phyloP scores from a whole-genome alignment of 2,113 vertebrate genomes.

The Sebastes schlegelii region DNA sequence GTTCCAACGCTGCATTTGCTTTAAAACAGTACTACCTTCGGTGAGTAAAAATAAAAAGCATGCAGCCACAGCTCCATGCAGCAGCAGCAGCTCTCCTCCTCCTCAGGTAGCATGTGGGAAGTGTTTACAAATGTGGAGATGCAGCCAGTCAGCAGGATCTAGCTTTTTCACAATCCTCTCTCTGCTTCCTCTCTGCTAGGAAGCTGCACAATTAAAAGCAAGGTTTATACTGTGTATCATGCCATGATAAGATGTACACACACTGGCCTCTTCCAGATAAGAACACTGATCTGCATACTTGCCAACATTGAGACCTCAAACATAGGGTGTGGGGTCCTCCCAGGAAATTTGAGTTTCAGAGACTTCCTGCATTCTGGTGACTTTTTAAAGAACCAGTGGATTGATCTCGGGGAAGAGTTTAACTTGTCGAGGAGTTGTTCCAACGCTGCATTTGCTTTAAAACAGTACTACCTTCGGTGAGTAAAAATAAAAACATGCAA shows the following conservation, averaged over 20 bases:
- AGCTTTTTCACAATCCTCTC: slow-evolving; percentile 18
- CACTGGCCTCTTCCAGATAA: neutral
- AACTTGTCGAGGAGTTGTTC: slow-evolving; percentile 99
- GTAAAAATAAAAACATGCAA: slow-evolving; percentile 61
- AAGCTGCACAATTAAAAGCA: slow-evolving; percentile 15
- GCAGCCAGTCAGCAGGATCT: slow-evolving; percentile 63
- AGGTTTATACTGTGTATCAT: neutral
- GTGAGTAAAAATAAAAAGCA: slow-evolving; percentile 85
- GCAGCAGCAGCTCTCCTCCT: slow-evolving; percentile 34
- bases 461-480: slow-evolving; percentile 99
- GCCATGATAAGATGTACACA: neutral
- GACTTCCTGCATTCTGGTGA: too few relatives aligned
- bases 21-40: slow-evolving; percentile 99
- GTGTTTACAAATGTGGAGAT: slow-evolving; percentile 82
- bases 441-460: slow-evolving; percentile 99
- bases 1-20: slow-evolving; percentile 99
- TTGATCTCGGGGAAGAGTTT: slow-evolving; percentile 97
- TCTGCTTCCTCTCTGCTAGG: neutral
- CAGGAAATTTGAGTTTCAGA: too few relatives aligned
- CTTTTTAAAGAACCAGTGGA: slow-evolving; percentile 93
- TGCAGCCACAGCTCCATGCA: slow-evolving; percentile 1
- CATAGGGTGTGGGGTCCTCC: too few relatives aligned
- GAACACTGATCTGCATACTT: neutral
- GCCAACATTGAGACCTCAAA: too few relatives aligned
- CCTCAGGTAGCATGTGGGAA: slow-evolving; percentile 80